Evolutionary conservation across 1,140 invertebrate genomes (phyloP).

Genomic region (Gonatopus flavifemur): DNA sequence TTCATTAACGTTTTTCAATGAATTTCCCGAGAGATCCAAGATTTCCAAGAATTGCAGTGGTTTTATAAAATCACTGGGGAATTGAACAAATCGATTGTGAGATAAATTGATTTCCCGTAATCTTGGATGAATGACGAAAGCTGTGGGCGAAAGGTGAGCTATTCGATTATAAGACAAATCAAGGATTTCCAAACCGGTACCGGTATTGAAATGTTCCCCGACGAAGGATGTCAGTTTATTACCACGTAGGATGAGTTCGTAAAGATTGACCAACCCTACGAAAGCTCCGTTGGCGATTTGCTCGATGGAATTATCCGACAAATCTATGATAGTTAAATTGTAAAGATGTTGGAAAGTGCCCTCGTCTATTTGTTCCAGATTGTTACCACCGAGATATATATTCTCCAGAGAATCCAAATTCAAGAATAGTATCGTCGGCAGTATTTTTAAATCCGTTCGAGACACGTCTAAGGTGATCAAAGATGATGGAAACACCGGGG

Average conservation of each 20-base stretch:
- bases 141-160: conserved; percentile 72
- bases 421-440: conserved; percentile 71
- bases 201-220: conserved; percentile 72
- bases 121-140: conserved; percentile 78
- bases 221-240: conserved; percentile 76
- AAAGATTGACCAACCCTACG: conserved; percentile 69
- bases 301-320: conserved; percentile 76
- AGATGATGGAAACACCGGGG: conserved; percentile 49
- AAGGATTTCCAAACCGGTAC: conserved; percentile 74
- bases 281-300: conserved; percentile 77
- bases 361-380: conserved; percentile 70
- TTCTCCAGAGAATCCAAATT: conserved; percentile 67
- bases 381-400: conserved; percentile 69
- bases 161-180: conserved; percentile 78
- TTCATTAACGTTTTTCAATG: conserved; percentile 76
- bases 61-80: conserved; percentile 78
- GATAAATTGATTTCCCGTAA: conserved; percentile 68
- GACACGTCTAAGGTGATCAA: conserved; percentile 74
- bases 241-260: conserved; percentile 74
- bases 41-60: conserved; percentile 72
- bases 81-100: conserved; percentile 78
- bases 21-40: conserved; percentile 76
- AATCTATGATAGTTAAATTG: conserved; percentile 71
- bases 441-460: conserved; percentile 67
- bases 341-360: conserved; percentile 71